phyloP scores from a whole-genome alignment of 2,113 vertebrate species.

The Ictalurus furcatus region DNA sequence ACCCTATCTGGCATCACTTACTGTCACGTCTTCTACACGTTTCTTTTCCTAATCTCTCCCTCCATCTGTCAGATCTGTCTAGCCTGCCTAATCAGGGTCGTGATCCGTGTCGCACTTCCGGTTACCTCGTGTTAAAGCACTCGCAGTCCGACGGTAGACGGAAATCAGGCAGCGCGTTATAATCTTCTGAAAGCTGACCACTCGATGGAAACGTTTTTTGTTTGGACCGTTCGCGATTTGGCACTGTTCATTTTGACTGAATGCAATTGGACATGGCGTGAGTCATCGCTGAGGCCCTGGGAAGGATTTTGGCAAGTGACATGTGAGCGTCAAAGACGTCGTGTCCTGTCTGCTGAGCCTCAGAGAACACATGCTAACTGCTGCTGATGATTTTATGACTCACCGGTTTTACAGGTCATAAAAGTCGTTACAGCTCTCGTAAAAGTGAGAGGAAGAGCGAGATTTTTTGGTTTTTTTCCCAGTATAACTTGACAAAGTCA shows the following conservation, averaged over 20 bases:
- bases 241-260: slow-evolving; percentile 9
- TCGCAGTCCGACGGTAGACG: not conserved
- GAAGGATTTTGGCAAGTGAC: not conserved
- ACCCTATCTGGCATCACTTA: slow-evolving; percentile 37
- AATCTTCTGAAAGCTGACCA: slow-evolving; percentile 20
- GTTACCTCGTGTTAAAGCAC: slow-evolving; percentile 56
- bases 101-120: slow-evolving; percentile 19
- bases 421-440: not conserved
- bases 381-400: slow-evolving; percentile 17
- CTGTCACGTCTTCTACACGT: slow-evolving; percentile 65
- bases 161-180: slow-evolving; percentile 1
- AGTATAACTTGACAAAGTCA: not conserved
- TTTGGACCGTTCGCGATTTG: slow-evolving; percentile 24
- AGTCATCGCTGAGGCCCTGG: not conserved
- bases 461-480: too few relatives aligned
- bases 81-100: slow-evolving; percentile 60
- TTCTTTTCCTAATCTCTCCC: slow-evolving; percentile 71
- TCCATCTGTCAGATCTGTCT: slow-evolving; percentile 74
- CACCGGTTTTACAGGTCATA: not conserved
- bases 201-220: not conserved
- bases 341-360: slow-evolving; percentile 33
- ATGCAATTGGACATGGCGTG: not conserved
- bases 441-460: not conserved
- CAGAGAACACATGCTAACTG: slow-evolving; percentile 18
- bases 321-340: slow-evolving; percentile 34